Evolutionary conservation across 2,797 vertebrate genomes (phyloP), one percentile per base, ranked within the genome.

Genomic region (Gymnoscopelus microlampas): DNA sequence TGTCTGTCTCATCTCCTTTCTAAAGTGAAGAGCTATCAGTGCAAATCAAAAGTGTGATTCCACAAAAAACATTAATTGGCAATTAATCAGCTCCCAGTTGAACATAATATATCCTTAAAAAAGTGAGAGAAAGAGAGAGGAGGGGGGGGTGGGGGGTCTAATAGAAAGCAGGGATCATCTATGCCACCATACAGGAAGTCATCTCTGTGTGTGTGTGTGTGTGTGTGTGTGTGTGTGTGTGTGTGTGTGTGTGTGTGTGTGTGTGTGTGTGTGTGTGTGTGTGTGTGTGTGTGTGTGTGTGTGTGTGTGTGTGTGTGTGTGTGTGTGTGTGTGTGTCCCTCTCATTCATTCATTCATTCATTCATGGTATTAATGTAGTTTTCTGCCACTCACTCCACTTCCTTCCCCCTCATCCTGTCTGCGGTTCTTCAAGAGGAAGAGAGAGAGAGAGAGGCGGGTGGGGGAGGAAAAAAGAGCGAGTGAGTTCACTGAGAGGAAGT

Each of bases 81-180:
- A 92, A 93, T 94, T 94, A 94, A 93, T 94, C 91, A 91, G 85
- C 79, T 74, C 81, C 80, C 66, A 65, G 68, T 83, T 81, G 85
- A 89, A 81, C 79, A 79, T 88, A 81, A 85, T 35, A 35, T 35
- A 35, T 58, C 81, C 85, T 76, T 68, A 84, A 86, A 55, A 72
- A 65, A 73, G 67, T 54, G 66, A 47, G 51, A 69, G 74, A 53
- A 15, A 44, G 61, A 56, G 74, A 15, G 50, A 44, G 19, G n/a
- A 15, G 0, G 51, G 68, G 73, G 15, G 10, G 53, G 3, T 1
- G 51, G 68, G 73, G 15, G 10, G 53, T 7, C 19, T 53, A 19
- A 53, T 15, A 15, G 8, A 15, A 53, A 19, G n/a, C 23, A 53
- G 19, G 4, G n/a, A 53, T 19, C 9, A 15, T 53, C 23, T 19